phyloP scores from a whole-genome alignment of 1,140 invertebrate genomes.

The Caenorhabditis elegans region DNA sequence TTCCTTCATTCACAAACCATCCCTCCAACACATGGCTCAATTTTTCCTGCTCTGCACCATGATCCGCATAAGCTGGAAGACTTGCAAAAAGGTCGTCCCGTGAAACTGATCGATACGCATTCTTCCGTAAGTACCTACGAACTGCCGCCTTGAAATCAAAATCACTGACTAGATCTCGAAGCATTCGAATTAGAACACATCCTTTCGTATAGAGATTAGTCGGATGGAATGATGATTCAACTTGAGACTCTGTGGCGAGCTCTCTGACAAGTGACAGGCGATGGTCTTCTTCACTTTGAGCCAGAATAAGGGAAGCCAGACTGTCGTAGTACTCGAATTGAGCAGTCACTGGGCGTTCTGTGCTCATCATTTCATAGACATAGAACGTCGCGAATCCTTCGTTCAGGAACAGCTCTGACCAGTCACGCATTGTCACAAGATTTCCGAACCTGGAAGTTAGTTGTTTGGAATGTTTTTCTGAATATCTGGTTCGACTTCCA shows the following conservation, averaged over 20 bases:
- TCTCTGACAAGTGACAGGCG: constrained; percentile 42
- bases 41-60: constrained; percentile 58
- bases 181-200: constrained; percentile 58
- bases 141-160: constrained; percentile 55
- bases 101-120: constrained; percentile 58
- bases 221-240: constrained; percentile 58
- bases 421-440: constrained; percentile 69
- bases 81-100: constrained; percentile 53
- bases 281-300: constrained; percentile 46
- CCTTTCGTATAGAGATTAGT: constrained; percentile 62
- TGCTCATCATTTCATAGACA: constrained; percentile 63
- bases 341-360: constrained; percentile 57
- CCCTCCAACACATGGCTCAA: constrained; percentile 57
- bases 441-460: constrained; percentile 70
- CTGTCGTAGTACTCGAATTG: constrained; percentile 55
- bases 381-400: constrained; percentile 69
- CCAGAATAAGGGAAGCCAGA: constrained; percentile 49
- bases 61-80: constrained; percentile 58
- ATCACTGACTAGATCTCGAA: constrained; percentile 56
- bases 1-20: constrained; percentile 61
- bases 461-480: too few species aligned
- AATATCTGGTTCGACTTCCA: too few species aligned
- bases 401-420: constrained; percentile 70
- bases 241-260: constrained; percentile 40
- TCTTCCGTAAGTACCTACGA: constrained; percentile 57